Evolutionary conservation across 2,888 invertebrate species (phyloP).

Genomic region (Eutolmus rufibarbis): DNA sequence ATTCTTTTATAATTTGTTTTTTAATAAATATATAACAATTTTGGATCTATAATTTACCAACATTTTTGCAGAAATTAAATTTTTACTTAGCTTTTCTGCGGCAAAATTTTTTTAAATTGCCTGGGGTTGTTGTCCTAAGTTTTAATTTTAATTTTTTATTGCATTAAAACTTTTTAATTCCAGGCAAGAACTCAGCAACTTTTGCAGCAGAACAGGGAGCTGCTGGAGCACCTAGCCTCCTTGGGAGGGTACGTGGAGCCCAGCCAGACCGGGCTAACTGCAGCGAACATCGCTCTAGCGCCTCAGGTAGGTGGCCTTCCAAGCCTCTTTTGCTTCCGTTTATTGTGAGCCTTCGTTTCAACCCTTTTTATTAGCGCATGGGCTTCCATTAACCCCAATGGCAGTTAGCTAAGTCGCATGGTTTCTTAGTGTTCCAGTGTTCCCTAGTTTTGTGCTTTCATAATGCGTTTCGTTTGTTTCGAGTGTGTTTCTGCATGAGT

Average conservation of each 20-base stretch:
- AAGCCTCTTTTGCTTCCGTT: constrained; percentile 46
- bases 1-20: too few species aligned
- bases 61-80: too few species aligned
- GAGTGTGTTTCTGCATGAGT: constrained; percentile 28
- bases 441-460: constrained; percentile 40
- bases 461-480: constrained; percentile 20
- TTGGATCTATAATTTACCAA: too few species aligned
- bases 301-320: constrained; percentile 69
- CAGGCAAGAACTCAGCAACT: constrained; percentile 91
- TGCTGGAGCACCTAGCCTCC: constrained; percentile 92
- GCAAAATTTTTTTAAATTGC: neutral
- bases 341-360: neutral
- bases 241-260: constrained; percentile 88
- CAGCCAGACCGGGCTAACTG: constrained; percentile 71
- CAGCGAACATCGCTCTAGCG: constrained; percentile 66
- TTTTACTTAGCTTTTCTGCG: too few species aligned
- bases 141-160: neutral
- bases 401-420: constrained; percentile 32
- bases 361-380: constrained; percentile 36
- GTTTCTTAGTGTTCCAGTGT: constrained; percentile 35
- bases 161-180: constrained; percentile 48
- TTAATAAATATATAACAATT: too few species aligned
- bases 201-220: constrained; percentile 91
- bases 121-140: neutral
- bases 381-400: constrained; percentile 3